phyloP scores from a whole-genome alignment of 2,113 vertebrate genomes.

The Zosterops borbonicus region DNA sequence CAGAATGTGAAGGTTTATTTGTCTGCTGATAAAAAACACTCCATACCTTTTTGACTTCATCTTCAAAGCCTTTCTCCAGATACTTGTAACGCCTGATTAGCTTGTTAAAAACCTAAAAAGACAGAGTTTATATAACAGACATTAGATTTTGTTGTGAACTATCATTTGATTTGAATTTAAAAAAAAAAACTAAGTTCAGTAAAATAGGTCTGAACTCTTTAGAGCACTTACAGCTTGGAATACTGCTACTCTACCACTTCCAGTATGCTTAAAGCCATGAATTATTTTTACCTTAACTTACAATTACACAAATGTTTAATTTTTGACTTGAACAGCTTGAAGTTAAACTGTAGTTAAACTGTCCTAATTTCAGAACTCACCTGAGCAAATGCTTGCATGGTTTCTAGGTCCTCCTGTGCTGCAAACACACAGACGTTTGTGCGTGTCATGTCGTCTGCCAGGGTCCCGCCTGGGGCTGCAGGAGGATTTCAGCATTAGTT shows the following conservation, averaged over 20 bases:
- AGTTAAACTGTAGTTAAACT: background rate
- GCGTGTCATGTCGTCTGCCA: slow-evolving; percentile 97
- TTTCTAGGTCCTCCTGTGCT: slow-evolving; percentile 98
- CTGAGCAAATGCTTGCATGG: slow-evolving; percentile 99
- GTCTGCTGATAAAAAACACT: background rate
- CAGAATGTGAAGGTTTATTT: background rate
- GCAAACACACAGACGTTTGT: slow-evolving; percentile 98
- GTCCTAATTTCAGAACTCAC: slow-evolving; percentile 65
- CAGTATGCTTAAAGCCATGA: background rate
- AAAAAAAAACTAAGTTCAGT: background rate
- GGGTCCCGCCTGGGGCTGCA: slow-evolving; percentile 93
- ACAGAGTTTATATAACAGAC: background rate
- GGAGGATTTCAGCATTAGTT: slow-evolving; percentile 1
- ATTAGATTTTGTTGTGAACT: background rate
- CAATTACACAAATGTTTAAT: background rate
- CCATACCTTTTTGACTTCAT: slow-evolving; percentile 98
- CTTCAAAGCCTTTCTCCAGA: slow-evolving; percentile 99
- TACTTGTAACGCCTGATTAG: slow-evolving; percentile 99
- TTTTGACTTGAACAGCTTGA: background rate
- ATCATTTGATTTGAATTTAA: background rate
- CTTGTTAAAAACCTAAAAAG: slow-evolving; percentile 96
- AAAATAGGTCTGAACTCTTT: background rate
- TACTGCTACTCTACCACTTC: background rate
- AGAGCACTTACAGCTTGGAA: background rate
- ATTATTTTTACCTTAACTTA: background rate